Conservation (phyloP, 2,113 vertebrate species). For the Varanus komodoensis region DNA sequence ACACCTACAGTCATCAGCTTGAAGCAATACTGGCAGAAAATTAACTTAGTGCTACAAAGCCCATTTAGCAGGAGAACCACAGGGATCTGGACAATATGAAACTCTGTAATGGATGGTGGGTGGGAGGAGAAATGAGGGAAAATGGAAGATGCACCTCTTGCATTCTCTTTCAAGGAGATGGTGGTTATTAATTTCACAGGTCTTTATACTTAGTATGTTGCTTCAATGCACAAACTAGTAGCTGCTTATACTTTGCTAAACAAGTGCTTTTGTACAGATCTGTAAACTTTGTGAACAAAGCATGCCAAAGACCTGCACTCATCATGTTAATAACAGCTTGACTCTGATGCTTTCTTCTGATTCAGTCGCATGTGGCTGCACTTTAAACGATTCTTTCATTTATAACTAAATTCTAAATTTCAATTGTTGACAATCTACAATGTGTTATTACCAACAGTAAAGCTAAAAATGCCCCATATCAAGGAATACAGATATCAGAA, state of each 20-base stretch:
- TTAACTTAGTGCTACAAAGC: constrained; percentile 77
- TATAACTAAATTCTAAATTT: constrained; percentile 39
- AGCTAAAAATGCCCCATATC: constrained; percentile 13
- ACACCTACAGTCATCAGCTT: constrained; percentile 70
- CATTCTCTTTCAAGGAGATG: constrained; percentile 54
- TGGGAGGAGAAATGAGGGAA: constrained; percentile 14
- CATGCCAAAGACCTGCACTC: constrained; percentile 45
- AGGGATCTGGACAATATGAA: constrained; percentile 64
- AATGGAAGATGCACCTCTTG: constrained; percentile 60
- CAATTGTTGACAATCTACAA: constrained; percentile 29
- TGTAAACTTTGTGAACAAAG: constrained; percentile 42
- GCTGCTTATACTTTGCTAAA: constrained; percentile 44
- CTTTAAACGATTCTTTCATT: constrained; percentile 44
- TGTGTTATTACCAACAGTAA: constrained; percentile 36
- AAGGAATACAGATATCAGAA: background rate
- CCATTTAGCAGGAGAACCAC: constrained; percentile 72
- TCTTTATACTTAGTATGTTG: constrained; percentile 52
- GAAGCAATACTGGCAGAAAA: constrained; percentile 79
- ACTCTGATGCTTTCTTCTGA: constrained; percentile 52
- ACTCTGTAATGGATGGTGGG: constrained; percentile 41
- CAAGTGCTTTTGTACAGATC: constrained; percentile 49
- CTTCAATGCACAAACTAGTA: constrained; percentile 53
- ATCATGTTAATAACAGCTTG: constrained; percentile 52
- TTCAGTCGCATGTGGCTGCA: constrained; percentile 51
- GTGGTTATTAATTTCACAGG: constrained; percentile 57